Base-by-base conservation (phyloP, 2,888 invertebrate species). In the Vanessa cardui region DNA sequence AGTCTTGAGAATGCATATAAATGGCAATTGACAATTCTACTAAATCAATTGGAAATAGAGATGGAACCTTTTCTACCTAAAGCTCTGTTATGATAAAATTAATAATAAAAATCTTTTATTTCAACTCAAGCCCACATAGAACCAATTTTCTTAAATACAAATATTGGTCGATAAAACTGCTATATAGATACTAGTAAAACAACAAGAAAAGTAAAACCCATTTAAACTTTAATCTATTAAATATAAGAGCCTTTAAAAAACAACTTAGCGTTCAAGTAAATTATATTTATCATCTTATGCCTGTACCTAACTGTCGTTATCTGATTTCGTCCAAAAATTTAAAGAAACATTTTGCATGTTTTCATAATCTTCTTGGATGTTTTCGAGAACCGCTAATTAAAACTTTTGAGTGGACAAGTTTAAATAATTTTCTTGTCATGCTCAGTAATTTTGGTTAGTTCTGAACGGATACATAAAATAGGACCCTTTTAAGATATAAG, bases 321-420 rank as follows among this genome's bases (percentile, higher is more conserved):
- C 59, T 26, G 59, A 18, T 26, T 58, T 65, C 59, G 16, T 54
- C 26, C 8, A 50, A 65, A 52, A 45, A 52, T 64, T 65, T 31
- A 65, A 65, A 52, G 64, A 59, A 59, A 66, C 54, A 63, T 67
- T 65, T 44, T 31, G 47, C 52, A 59, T 69, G 62, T 69, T 69
- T 52, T 59, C 31, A 59, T 62, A 68, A 68, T 64, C 68, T 64
- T 2, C 54, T 4, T 31, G 44, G 46, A 60, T 54, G n/a, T 59
- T 64, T 65, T 52, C 20, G 33, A 60, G 69, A 49, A 21, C 21
- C 45, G 63, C 64, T 64, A 67, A 70, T 70, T 70, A 70, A 64
- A 70, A 70, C 63, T 66, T 70, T 62, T 39, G 50, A 64, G 58
- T 58, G 65, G 46, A 59, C 58, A 52, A 61, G 50, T 61, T 58